Evolutionary conservation across 92 coral and sea anemone genomes (phyloP).

Genomic region (Pocillopora meandrina): DNA sequence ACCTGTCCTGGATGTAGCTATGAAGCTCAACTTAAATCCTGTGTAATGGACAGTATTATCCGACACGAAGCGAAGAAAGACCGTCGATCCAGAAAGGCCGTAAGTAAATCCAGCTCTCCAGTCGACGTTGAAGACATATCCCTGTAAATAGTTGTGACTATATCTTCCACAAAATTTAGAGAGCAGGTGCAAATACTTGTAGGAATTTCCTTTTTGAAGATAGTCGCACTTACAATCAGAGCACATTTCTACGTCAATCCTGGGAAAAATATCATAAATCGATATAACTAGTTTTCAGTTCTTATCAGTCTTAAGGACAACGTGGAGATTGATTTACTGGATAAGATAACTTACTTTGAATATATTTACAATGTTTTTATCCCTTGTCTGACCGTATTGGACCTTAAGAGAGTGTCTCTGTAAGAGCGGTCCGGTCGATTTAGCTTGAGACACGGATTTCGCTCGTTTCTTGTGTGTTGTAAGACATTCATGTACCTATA

Average conservation of each 20-base stretch:
- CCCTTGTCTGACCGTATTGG: too few species aligned
- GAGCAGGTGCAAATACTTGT: neutral
- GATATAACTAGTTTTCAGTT: neutral
- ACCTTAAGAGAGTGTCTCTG: too few species aligned
- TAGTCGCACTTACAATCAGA: constrained; percentile 9
- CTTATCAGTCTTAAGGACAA: neutral
- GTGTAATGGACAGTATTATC: neutral
- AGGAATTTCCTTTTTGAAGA: neutral
- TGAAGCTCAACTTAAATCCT: constrained; percentile 17
- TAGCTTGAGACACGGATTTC: too few species aligned
- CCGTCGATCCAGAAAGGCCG: neutral
- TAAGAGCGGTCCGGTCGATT: too few species aligned
- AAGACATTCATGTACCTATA: too few species aligned
- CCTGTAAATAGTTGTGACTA: neutral
- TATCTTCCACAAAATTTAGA: neutral
- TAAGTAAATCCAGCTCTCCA: neutral
- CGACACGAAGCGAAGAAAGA: constrained; percentile 12
- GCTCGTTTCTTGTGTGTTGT: too few species aligned
- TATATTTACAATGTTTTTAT: too few species aligned
- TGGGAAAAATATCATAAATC: neutral
- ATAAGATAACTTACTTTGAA: too few species aligned
- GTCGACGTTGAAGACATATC: neutral
- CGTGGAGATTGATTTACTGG: too few species aligned
- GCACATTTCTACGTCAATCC: constrained; percentile 14
- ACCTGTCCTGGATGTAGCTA: constrained; percentile 10